Evolutionary conservation across 2,888 invertebrate species (phyloP).

Genomic region (Scaptodrosophila latifasciaeformis): DNA sequence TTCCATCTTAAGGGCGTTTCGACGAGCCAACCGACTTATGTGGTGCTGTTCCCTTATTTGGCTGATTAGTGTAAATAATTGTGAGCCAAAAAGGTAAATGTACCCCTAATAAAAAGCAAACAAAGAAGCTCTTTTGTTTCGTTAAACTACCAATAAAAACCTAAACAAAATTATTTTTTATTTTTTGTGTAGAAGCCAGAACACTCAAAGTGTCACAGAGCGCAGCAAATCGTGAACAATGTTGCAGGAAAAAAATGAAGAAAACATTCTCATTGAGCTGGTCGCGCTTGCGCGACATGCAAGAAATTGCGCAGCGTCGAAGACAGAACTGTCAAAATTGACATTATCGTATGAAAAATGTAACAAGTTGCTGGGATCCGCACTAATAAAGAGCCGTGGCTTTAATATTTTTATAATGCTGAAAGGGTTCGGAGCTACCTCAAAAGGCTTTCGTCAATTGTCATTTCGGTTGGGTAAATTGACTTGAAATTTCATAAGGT

Average conservation of each 20-base stretch:
- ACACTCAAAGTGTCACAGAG: slow-evolving; percentile 60
- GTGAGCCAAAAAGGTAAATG: no score
- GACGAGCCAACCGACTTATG: no score
- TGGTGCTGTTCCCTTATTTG: slow-evolving; percentile 23
- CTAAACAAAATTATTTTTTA: slow-evolving; percentile 62
- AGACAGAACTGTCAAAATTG: slow-evolving; percentile 62
- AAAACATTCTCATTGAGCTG: slow-evolving; percentile 12
- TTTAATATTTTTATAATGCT: slow-evolving; percentile 67
- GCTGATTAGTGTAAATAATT: slow-evolving; percentile 66
- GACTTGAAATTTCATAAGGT: no score
- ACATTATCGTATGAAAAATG: slow-evolving; percentile 71
- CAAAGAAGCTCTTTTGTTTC: slow-evolving; percentile 46
- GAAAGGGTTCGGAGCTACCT: slow-evolving; percentile 11
- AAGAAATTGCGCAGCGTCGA: slow-evolving; percentile 25
- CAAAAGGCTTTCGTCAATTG: slow-evolving; percentile 61
- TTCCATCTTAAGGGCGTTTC: no score
- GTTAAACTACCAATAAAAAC: slow-evolving; percentile 68
- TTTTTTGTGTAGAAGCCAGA: slow-evolving; percentile 30
- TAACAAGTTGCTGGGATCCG: slow-evolving; percentile 61
- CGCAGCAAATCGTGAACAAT: slow-evolving; percentile 62
- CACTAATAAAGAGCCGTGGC: slow-evolving; percentile 66
- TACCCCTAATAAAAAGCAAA: slow-evolving; percentile 37
- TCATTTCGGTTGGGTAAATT: slow-evolving; percentile 65
- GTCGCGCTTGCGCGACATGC: slow-evolving; percentile 11
- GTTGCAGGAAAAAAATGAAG: slow-evolving; percentile 34